Conservation (phyloP, 2,888 invertebrate genomes). For the Diarsia dahlii region DNA sequence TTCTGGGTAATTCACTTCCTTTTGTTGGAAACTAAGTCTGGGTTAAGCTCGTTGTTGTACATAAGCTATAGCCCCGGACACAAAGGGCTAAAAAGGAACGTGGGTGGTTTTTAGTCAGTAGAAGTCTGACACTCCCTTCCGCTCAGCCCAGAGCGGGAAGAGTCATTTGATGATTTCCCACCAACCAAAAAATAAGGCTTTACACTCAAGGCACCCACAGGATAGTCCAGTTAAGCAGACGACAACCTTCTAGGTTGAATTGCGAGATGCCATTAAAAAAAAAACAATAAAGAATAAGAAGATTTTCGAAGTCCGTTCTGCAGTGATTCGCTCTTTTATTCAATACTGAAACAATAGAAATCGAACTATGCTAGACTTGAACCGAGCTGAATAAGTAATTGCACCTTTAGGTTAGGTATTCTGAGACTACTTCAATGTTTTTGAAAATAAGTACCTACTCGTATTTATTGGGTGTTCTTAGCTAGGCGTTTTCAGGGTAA, state of each 20-base stretch:
- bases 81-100: too few relatives aligned
- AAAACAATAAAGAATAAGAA: neutral
- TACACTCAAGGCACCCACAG: too few relatives aligned
- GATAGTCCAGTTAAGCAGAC: too few relatives aligned
- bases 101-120: too few relatives aligned
- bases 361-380: slow-evolving; percentile 22
- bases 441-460: neutral
- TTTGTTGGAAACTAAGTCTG: slow-evolving; percentile 24
- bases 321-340: slow-evolving; percentile 52
- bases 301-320: slow-evolving; percentile 28
- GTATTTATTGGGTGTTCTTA: neutral
- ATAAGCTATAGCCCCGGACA: too few relatives aligned
- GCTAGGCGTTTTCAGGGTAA: neutral
- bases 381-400: slow-evolving; percentile 37
- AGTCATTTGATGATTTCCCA: too few relatives aligned
- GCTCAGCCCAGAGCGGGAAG: too few relatives aligned
- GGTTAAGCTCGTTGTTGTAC: too few relatives aligned
- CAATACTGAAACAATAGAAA: slow-evolving; percentile 43
- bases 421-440: slow-evolving; percentile 4
- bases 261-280: too few relatives aligned
- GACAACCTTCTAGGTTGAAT: too few relatives aligned
- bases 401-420: slow-evolving; percentile 10
- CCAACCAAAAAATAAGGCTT: too few relatives aligned
- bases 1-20: slow-evolving; percentile 37
- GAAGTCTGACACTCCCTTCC: too few relatives aligned